Base-by-base conservation (phyloP, 2,113 vertebrate genomes). In the Oryzias melastigma region DNA sequence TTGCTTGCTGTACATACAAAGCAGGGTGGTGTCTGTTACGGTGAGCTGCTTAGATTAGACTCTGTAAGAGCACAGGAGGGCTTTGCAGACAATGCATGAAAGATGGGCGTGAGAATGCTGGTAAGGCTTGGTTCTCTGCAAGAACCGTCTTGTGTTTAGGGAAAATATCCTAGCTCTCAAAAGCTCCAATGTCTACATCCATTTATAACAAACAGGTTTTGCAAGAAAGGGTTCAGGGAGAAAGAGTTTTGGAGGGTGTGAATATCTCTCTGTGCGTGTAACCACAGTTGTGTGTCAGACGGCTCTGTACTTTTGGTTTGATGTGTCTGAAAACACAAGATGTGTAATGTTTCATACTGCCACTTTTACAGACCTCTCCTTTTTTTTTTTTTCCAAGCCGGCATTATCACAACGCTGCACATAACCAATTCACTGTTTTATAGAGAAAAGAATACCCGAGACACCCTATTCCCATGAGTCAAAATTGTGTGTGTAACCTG, bases 201-300 rank as follows among this genome's bases (percentile, higher is more conserved):
- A 86, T 90, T 91, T 87, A 80, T 73, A 84, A 81, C 88, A 89
- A 92, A 92, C 91, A 90, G 91, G 91, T 92, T 91, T 90, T 85
- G 80, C 90, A 85, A 85, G 90, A 89, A 88, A 73, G 68, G 51
- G 72, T 72, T 81, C 44, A 27, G 79, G 79, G 75, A 85, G 73
- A 84, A 73, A 85, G 79, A 68, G 61, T 75, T 73, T 73, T 60
- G 65, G 45, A 82, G 71, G 67, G 65, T 61, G 62, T 73, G 73
- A 61, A 45, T 75, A 49, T 76, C 7, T 79, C 16, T 62, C n/a
- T 62, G 52, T 69, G 24, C 58, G 8, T 65, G 75, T 47, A 62
- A 69, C 61, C 67, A 73, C 81, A 82, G 84, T 80, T 82, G 84
- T 70, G 79, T 75, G 84, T 85, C 68, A 84, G 68, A 85, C 78